Evolutionary conservation across 2,888 invertebrate species (phyloP).

Genomic region (Barypeithes pellucidus): DNA sequence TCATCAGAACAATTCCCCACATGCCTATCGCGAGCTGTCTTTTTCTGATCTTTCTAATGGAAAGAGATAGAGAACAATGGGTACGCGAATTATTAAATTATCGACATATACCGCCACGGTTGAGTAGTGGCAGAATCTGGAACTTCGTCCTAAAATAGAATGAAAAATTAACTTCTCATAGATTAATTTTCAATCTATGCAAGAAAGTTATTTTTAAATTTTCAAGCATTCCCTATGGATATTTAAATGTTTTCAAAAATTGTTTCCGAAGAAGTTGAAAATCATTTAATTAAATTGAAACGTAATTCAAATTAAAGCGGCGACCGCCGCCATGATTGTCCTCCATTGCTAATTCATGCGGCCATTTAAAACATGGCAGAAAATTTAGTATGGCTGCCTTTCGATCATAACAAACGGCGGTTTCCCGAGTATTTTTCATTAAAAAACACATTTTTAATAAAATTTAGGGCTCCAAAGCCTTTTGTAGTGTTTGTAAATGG

Average conservation of each 20-base stretch:
- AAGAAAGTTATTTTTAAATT: not conserved
- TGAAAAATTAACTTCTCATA: not conserved
- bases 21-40: not conserved
- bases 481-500: constrained; percentile 39
- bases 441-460: constrained; percentile 29
- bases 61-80: not conserved
- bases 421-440: constrained; percentile 29
- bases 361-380: constrained; percentile 70
- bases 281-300: constrained; percentile 7
- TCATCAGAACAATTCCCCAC: not conserved
- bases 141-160: constrained; percentile 16
- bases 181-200: not conserved
- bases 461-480: constrained; percentile 20
- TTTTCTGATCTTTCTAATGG: not conserved
- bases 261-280: no score
- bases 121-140: not conserved
- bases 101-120: not conserved
- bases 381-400: constrained; percentile 65
- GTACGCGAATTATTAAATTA: not conserved
- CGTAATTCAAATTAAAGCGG: constrained; percentile 57
- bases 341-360: constrained; percentile 60
- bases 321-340: constrained; percentile 53
- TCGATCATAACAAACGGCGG: constrained; percentile 60
- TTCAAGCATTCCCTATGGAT: not conserved
- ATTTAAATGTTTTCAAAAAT: no score